These are phyloP conservation scores for Choristoneura fumiferana DNA, from an alignment of 1,140 invertebrate species.

Conservation along the genomic window DNA sequence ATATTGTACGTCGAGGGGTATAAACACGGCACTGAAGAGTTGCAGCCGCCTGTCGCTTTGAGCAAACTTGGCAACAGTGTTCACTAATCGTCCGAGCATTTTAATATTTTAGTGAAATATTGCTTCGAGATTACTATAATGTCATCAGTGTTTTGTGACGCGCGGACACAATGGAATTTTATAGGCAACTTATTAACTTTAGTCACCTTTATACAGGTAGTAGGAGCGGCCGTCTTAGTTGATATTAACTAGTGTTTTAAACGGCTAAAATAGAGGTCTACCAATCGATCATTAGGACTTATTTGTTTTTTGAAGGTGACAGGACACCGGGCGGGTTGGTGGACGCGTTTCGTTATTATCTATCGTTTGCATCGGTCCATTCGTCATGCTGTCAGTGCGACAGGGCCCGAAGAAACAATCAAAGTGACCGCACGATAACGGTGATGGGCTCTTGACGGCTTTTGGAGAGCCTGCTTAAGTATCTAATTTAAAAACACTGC, in stretches of 20 bases:
- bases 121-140: no score
- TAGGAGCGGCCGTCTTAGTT: constrained; percentile 26
- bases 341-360: constrained; percentile 60
- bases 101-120: no score
- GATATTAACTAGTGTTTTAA: constrained; percentile 67
- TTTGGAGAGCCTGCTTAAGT: constrained; percentile 2
- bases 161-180: background rate
- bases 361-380: constrained; percentile 64
- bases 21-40: constrained; percentile 9
- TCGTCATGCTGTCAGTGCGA: constrained; percentile 72
- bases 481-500: constrained; percentile 1
- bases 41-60: background rate
- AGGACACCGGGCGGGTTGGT: constrained; percentile 58
- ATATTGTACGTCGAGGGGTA: constrained; percentile 8
- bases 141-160: no score
- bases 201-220: constrained; percentile 45
- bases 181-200: constrained; percentile 36
- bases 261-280: constrained; percentile 58
- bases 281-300: constrained; percentile 75
- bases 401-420: constrained; percentile 66
- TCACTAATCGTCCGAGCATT: no score
- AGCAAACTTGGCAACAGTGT: background rate
- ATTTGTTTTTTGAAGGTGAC: constrained; percentile 75
- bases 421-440: constrained; percentile 72
- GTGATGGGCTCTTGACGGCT: constrained; percentile 24